A percentile compares a stretch with the other conserved stretches of the same genome.
Conservation (phyloP, 2,888 invertebrate species). For the Augochlorella aurata region DNA sequence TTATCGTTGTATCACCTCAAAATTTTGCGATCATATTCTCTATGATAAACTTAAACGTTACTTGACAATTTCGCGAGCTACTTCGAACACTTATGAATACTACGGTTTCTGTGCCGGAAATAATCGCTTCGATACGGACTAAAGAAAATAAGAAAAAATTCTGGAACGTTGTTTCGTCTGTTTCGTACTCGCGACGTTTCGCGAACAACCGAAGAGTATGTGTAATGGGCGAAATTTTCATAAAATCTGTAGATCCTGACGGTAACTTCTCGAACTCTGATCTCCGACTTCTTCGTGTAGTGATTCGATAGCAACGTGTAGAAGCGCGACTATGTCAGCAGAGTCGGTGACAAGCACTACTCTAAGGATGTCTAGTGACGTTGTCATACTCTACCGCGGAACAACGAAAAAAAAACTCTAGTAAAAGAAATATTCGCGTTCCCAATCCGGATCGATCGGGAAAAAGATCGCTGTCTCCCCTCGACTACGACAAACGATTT, state of each 20-base stretch:
- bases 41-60: neutral
- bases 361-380: conserved; percentile 51
- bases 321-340: conserved; percentile 58
- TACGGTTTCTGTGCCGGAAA: neutral
- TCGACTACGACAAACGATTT: neutral
- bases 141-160: conserved; percentile 6
- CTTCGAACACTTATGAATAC: neutral
- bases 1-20: too few species aligned
- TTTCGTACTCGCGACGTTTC: neutral
- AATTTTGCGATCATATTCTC: neutral
- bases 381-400: neutral
- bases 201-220: neutral
- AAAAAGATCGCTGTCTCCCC: neutral
- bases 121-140: neutral
- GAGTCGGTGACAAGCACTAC: conserved; percentile 63
- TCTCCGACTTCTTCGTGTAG: conserved; percentile 45
- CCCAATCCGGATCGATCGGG: neutral
- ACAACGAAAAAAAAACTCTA: neutral
- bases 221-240: neutral
- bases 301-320: conserved; percentile 56
- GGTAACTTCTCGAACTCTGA: neutral
- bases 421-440: neutral
- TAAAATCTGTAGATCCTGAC: conserved; percentile 1
- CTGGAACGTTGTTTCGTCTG: neutral
- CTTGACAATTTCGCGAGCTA: neutral